Conservation (phyloP, 2,113 vertebrate species). For the Oryzias curvinotus region DNA sequence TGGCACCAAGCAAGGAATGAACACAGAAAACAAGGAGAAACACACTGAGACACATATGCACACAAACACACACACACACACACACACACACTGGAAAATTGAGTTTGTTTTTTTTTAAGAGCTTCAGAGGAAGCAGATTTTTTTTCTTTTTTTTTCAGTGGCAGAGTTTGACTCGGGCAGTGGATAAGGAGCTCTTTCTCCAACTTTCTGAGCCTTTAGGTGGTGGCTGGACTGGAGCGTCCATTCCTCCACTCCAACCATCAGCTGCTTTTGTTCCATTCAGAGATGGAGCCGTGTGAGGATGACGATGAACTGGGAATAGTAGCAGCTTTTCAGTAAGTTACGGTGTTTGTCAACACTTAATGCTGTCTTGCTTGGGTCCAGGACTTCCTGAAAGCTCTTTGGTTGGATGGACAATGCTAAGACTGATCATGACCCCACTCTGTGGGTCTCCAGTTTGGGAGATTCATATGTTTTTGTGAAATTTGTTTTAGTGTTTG, state of each 20-base stretch:
- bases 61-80: slow-evolving; percentile 28
- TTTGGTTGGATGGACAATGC: too few species aligned
- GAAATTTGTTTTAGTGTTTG: too few species aligned
- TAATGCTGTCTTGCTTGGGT: background rate
- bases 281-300: slow-evolving; percentile 75
- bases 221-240: slow-evolving; percentile 38
- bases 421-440: too few species aligned
- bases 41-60: slow-evolving; percentile 37
- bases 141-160: slow-evolving; percentile 29
- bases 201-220: slow-evolving; percentile 42
- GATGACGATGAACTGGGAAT: slow-evolving; percentile 75
- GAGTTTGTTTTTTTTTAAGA: slow-evolving; percentile 44
- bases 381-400: background rate
- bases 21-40: slow-evolving; percentile 33
- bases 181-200: slow-evolving; percentile 45
- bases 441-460: too few species aligned
- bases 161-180: slow-evolving; percentile 36
- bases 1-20: slow-evolving; percentile 66
- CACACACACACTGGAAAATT: slow-evolving; percentile 52
- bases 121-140: slow-evolving; percentile 55
- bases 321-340: slow-evolving; percentile 82
- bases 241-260: slow-evolving; percentile 45
- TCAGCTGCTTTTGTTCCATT: slow-evolving; percentile 35
- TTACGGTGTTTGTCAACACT: slow-evolving; percentile 22
- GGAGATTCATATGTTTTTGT: too few species aligned